Conservation (phyloP, 2,113 vertebrate genomes). For the Epinephelus moara region DNA sequence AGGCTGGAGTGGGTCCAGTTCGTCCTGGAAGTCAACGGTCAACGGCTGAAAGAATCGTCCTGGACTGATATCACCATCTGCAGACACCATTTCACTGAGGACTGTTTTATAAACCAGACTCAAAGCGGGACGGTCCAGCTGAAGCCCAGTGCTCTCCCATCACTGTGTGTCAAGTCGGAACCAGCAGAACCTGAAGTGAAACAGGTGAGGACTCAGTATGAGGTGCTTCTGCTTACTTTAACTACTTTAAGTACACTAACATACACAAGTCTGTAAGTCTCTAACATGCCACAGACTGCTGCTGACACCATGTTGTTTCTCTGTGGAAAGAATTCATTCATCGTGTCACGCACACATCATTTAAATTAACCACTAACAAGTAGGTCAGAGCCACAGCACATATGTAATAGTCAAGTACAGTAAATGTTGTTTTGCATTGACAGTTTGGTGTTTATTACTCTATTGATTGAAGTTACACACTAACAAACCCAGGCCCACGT, state of each 20-base stretch:
- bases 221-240: not conserved
- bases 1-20: conserved; percentile 61
- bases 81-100: conserved; percentile 40
- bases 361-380: not conserved
- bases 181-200: not conserved
- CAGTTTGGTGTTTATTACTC: not conserved
- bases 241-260: no score
- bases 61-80: conserved; percentile 56
- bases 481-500: no score
- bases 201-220: not conserved
- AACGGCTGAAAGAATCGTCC: conserved; percentile 31
- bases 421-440: no score
- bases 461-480: not conserved
- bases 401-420: not conserved
- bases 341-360: no score
- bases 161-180: conserved; percentile 1
- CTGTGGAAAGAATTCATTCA: no score
- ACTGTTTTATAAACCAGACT: conserved; percentile 16
- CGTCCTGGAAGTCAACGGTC: conserved; percentile 24
- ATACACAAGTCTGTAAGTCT: not conserved
- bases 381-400: not conserved
- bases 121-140: conserved; percentile 23
- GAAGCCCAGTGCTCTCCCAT: conserved; percentile 31
- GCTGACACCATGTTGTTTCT: no score
- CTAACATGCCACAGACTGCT: not conserved